Evolutionary conservation across 2,113 vertebrate species (phyloP).

Genomic region (Myocastor coypus): DNA sequence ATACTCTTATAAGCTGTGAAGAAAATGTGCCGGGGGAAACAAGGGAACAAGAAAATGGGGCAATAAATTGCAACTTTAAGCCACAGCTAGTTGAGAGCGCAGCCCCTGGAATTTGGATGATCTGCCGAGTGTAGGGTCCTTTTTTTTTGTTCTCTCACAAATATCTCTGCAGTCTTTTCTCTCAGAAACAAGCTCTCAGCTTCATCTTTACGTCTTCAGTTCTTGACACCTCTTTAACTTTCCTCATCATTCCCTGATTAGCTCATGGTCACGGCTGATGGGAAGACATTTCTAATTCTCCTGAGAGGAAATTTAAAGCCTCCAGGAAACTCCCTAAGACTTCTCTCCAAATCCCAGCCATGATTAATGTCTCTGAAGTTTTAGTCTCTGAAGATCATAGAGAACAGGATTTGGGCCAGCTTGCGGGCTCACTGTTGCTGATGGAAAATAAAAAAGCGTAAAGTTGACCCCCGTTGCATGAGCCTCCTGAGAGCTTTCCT

Average conservation of each 20-base stretch:
- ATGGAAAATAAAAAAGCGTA: not conserved
- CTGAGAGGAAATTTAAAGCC: not conserved
- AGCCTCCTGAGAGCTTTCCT: not conserved
- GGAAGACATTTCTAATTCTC: constrained; percentile 1
- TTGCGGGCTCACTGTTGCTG: not conserved
- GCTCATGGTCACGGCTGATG: not conserved
- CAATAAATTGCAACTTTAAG: not conserved
- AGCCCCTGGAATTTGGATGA: accelerated
- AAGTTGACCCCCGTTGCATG: not conserved
- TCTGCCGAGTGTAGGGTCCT: accelerated
- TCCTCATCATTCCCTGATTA: not conserved
- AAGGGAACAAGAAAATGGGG: not conserved
- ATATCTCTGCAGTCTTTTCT: not conserved
- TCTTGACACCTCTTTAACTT: constrained; percentile 24
- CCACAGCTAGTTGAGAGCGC: accelerated
- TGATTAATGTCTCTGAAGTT: not conserved
- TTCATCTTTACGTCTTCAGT: not conserved
- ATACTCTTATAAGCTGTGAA: not conserved
- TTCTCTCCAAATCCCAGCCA: not conserved
- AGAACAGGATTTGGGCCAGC: not conserved
- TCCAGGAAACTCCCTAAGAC: not conserved
- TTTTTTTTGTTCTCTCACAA: not conserved
- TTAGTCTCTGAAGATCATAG: not conserved
- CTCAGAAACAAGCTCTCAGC: not conserved
- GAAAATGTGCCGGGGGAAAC: not conserved